These are phyloP conservation scores for Sweltsa coloradensis DNA, from an alignment of 1,140 invertebrate genomes.

Conservation along the genomic window DNA sequence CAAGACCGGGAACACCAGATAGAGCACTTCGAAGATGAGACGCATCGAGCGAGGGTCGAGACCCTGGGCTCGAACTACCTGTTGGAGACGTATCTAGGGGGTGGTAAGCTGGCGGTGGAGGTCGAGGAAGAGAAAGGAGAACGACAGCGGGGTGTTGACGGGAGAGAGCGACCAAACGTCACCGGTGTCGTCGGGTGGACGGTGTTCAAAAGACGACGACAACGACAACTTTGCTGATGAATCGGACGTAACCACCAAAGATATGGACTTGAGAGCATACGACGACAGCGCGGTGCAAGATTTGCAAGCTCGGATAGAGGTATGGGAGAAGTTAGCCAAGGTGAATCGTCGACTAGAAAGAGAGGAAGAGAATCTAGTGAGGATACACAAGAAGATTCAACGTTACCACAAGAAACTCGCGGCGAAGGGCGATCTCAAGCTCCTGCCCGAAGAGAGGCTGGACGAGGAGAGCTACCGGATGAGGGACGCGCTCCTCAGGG, in stretches of 20 bases:
- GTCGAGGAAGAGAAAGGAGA: conserved; percentile 31
- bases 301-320: conserved; percentile 38
- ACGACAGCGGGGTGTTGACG: conserved; percentile 41
- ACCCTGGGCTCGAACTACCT: conserved; percentile 71
- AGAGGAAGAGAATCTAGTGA: conserved; percentile 52
- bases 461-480: conserved; percentile 1
- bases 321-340: conserved; percentile 54
- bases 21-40: conserved; percentile 58
- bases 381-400: conserved; percentile 49
- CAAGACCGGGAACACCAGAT: conserved; percentile 68
- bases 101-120: conserved; percentile 32
- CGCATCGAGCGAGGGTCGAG: conserved; percentile 52
- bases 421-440: background rate
- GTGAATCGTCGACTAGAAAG: conserved; percentile 55
- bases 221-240: conserved; percentile 19
- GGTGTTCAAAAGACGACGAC: conserved; percentile 2
- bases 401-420: conserved; percentile 38
- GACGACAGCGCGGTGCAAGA: no score
- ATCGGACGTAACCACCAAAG: conserved; percentile 17
- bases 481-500: conserved; percentile 28
- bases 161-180: conserved; percentile 10
- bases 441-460: background rate
- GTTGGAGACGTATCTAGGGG: conserved; percentile 59
- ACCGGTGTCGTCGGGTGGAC: background rate
- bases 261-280: no score